These are phyloP conservation scores for Ctenosaura bakeri DNA, from an alignment of 2,797 vertebrate genomes.

Conservation along the genomic window DNA sequence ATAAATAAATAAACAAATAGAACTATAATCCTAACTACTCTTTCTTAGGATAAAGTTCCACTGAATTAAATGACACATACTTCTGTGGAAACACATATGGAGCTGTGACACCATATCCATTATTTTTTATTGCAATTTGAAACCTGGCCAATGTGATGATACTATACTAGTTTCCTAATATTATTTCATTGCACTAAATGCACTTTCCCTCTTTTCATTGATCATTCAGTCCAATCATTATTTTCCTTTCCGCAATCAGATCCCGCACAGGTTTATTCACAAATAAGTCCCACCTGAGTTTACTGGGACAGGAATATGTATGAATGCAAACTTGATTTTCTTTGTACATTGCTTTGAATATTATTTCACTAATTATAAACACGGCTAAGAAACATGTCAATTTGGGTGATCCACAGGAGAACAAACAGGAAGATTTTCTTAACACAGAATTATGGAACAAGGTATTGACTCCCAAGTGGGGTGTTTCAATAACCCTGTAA, in stretches of 20 bases:
- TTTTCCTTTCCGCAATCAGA: background rate
- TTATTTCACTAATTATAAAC: background rate
- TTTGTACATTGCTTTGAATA: background rate
- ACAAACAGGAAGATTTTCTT: background rate
- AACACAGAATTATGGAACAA: background rate
- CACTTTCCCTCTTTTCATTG: background rate
- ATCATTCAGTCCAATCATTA: background rate
- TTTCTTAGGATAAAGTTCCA: background rate
- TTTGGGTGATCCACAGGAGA: background rate
- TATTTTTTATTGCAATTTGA: background rate
- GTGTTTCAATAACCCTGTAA: background rate
- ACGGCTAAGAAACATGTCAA: background rate
- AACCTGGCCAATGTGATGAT: background rate
- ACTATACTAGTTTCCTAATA: background rate
- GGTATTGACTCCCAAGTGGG: background rate
- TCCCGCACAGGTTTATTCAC: background rate
- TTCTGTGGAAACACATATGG: background rate
- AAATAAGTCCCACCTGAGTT: background rate
- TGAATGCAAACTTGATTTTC: background rate
- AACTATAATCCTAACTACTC: background rate
- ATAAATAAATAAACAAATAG: background rate
- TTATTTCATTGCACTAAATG: background rate
- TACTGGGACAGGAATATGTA: background rate
- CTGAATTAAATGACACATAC: constrained; percentile 2
- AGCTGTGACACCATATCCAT: background rate